Evolutionary conservation across 1,140 invertebrate species (phyloP).

Genomic region (Sycophaga agraensis): DNA sequence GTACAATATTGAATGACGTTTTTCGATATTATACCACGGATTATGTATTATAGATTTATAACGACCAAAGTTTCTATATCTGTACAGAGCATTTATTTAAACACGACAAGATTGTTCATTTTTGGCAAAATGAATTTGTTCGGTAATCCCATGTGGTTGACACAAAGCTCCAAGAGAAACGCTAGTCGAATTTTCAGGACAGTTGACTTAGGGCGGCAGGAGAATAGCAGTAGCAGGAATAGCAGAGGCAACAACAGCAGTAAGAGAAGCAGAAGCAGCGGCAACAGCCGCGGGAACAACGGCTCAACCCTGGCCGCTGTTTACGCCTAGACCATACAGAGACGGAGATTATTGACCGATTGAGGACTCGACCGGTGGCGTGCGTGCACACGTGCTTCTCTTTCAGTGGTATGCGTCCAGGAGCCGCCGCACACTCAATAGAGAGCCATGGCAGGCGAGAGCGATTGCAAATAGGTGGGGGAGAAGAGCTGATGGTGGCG

Average conservation of each 20-base stretch:
- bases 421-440: background rate
- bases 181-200: conserved; percentile 1
- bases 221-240: too few relatives aligned
- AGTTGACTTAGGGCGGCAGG: background rate
- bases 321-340: conserved; percentile 3
- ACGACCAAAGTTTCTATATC: too few relatives aligned
- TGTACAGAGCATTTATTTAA: too few relatives aligned
- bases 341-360: conserved; percentile 25
- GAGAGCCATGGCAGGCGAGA: background rate
- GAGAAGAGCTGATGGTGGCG: background rate
- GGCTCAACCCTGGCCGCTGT: too few relatives aligned
- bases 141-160: too few relatives aligned
- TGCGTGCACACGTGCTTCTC: background rate
- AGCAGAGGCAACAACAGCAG: too few relatives aligned
- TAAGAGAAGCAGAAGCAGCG: background rate
- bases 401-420: background rate
- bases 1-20: conserved; percentile 5
- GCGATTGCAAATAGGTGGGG: conserved; percentile 12
- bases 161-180: background rate
- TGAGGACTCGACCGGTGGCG: background rate
- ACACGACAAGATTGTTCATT: too few relatives aligned
- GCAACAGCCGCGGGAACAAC: too few relatives aligned
- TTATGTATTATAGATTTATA: too few relatives aligned
- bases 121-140: too few relatives aligned
- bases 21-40: too few relatives aligned